A percentile compares a stretch with the other conserved stretches of the same genome.
phyloP scores from a whole-genome alignment of 2,888 invertebrate genomes.

The Hydraecia micacea region DNA sequence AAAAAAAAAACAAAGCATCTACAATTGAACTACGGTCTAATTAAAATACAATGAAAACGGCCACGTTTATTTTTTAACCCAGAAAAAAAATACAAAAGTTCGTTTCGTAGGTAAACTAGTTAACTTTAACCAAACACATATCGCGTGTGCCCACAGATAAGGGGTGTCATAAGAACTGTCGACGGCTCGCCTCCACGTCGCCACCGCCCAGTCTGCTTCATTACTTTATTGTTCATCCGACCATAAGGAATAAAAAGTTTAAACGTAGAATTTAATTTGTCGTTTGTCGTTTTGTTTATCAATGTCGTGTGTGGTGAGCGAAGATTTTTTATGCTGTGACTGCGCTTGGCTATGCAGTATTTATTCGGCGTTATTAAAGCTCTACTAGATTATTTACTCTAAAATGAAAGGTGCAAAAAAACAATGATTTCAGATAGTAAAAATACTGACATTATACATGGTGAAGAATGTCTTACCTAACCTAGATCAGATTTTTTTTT shows the following conservation, averaged over 20 bases:
- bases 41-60: conserved; percentile 20
- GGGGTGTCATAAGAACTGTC: conserved; percentile 87
- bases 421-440: not conserved
- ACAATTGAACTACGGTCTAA: conserved; percentile 4
- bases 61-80: conserved; percentile 38
- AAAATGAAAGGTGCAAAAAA: not conserved
- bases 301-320: conserved; percentile 23
- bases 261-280: conserved; percentile 64
- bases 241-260: conserved; percentile 77
- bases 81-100: conserved; percentile 50
- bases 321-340: conserved; percentile 18
- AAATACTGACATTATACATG: not conserved
- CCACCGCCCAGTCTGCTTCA: conserved; percentile 80
- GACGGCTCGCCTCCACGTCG: conserved; percentile 78
- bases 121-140: conserved; percentile 70
- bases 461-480: not conserved
- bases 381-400: not conserved
- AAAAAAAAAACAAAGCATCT: conserved; percentile 7
- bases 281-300: conserved; percentile 39
- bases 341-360: not conserved
- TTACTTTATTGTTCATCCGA: conserved; percentile 87
- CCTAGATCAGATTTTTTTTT: not conserved
- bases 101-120: conserved; percentile 66
- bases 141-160: conserved; percentile 87
- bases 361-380: not conserved